A percentile compares a stretch with the other conserved stretches of the same genome.
Evolutionary conservation across 2,888 invertebrate genomes (phyloP).

Genomic region (Drosophila diplacantha): DNA sequence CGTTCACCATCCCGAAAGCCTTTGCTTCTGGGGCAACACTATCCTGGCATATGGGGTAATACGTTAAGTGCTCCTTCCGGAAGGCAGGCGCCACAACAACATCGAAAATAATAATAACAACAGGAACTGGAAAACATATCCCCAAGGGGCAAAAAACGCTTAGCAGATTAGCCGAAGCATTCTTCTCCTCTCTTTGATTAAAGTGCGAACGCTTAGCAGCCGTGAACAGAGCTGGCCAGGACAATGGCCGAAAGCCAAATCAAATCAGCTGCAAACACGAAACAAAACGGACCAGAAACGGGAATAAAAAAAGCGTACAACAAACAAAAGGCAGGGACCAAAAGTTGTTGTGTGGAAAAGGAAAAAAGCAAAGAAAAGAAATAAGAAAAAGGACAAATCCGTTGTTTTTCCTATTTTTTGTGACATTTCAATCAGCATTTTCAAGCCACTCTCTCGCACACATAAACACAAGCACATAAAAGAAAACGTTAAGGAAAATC

Average conservation of each 20-base stretch:
- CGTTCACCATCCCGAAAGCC: not conserved
- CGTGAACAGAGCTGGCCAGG: constrained; percentile 14
- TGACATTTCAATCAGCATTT: constrained; percentile 66
- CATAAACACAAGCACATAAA: constrained; percentile 34
- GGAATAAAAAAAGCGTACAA: constrained; percentile 38
- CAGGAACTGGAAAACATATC: constrained; percentile 7
- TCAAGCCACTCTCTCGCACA: constrained; percentile 23
- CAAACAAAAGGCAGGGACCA: constrained; percentile 47
- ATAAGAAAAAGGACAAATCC: constrained; percentile 30
- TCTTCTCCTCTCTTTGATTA: constrained; percentile 59
- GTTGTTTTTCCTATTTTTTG: constrained; percentile 25
- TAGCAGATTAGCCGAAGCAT: constrained; percentile 62
- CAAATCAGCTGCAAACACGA: constrained; percentile 54
- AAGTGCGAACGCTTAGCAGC: constrained; percentile 62
- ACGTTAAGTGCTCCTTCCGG: constrained; percentile 48
- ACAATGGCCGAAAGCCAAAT: constrained; percentile 55
- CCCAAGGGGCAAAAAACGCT: constrained; percentile 37
- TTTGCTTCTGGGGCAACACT: constrained; percentile 19
- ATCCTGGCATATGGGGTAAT: constrained; percentile 54
- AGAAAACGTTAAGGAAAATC: constrained; percentile 68
- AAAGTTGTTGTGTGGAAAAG: constrained; percentile 7
- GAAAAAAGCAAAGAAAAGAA: not conserved
- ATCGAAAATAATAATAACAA: constrained; percentile 17
- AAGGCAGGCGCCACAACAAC: constrained; percentile 12
- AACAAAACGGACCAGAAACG: constrained; percentile 44